A percentile compares a stretch with the other conserved stretches of the same genome.
Conservation (phyloP, 2,888 invertebrate species). For the Hofmannophila pseudospretella region DNA sequence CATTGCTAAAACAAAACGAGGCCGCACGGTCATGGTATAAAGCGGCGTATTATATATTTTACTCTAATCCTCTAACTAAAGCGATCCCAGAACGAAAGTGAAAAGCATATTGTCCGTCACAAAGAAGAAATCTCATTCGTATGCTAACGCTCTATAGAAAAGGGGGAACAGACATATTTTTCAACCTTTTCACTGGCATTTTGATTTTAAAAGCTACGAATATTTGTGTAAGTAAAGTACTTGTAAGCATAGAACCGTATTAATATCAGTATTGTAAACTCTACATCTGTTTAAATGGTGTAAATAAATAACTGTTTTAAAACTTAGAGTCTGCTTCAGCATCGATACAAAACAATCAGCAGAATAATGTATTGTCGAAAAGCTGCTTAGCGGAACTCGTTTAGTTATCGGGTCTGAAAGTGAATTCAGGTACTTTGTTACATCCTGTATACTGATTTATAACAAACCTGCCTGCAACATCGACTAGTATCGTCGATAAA, state of each 20-base stretch:
- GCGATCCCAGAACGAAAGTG: constrained; percentile 36
- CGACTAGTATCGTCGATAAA: constrained; percentile 40
- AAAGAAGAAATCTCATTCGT: constrained; percentile 38
- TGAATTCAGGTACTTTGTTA: too few relatives aligned
- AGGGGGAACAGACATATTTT: constrained; percentile 35
- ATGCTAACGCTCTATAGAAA: constrained; percentile 41
- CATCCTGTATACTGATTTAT: constrained; percentile 10
- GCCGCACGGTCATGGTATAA: constrained; percentile 24
- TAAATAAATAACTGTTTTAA: too few relatives aligned
- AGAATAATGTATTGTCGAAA: too few relatives aligned
- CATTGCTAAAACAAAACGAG: constrained; percentile 28
- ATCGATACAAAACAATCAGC: too few relatives aligned
- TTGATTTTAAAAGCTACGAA: constrained; percentile 24
- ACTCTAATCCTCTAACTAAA: constrained; percentile 24
- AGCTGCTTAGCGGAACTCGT: too few relatives aligned
- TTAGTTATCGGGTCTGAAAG: too few relatives aligned
- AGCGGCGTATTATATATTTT: constrained; percentile 28
- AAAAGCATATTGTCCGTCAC: constrained; percentile 36
- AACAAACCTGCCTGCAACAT: constrained; percentile 10
- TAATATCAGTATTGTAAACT: too few relatives aligned
- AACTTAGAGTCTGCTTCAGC: too few relatives aligned
- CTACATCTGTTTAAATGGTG: too few relatives aligned
- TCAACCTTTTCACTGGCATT: constrained; percentile 32
- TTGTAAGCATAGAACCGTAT: too few relatives aligned
- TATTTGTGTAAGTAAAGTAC: too few relatives aligned